These are phyloP conservation scores for Amblyopsis rosae DNA, from an alignment of 2,113 vertebrate genomes.

Conservation along the genomic window DNA sequence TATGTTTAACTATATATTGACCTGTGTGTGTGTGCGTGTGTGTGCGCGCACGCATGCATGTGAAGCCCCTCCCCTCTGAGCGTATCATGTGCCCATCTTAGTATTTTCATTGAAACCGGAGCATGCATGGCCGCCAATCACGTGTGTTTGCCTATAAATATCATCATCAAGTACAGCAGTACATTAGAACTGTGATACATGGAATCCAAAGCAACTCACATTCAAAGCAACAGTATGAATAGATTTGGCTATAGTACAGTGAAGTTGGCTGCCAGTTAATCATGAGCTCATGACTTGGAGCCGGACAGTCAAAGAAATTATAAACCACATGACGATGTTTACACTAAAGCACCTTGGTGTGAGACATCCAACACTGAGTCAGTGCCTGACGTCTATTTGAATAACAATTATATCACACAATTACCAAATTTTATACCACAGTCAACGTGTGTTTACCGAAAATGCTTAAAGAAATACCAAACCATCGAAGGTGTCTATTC, in stretches of 20 bases:
- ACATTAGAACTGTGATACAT: conserved; percentile 5
- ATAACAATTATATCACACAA: too few species aligned
- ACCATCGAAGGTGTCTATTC: background rate
- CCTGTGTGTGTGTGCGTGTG: conserved; percentile 16
- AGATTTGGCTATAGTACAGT: background rate
- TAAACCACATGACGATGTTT: too few species aligned
- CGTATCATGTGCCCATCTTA: conserved; percentile 54
- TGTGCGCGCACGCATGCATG: conserved; percentile 3
- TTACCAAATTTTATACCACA: background rate
- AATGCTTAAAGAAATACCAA: too few species aligned
- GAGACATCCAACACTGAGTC: too few species aligned
- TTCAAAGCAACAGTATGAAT: background rate
- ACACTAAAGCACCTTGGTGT: too few species aligned
- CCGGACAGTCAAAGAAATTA: too few species aligned
- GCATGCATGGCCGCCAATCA: conserved; percentile 38
- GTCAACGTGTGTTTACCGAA: background rate
- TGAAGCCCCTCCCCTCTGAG: conserved; percentile 35
- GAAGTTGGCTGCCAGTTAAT: background rate
- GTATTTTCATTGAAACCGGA: conserved; percentile 71
- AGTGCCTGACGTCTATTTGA: too few species aligned
- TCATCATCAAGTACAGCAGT: conserved; percentile 16
- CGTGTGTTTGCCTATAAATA: conserved; percentile 52
- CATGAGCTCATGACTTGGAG: background rate
- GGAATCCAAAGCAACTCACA: background rate
- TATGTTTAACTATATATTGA: background rate